Conservation (phyloP, 2,888 invertebrate species). For the Congeria kusceri region DNA sequence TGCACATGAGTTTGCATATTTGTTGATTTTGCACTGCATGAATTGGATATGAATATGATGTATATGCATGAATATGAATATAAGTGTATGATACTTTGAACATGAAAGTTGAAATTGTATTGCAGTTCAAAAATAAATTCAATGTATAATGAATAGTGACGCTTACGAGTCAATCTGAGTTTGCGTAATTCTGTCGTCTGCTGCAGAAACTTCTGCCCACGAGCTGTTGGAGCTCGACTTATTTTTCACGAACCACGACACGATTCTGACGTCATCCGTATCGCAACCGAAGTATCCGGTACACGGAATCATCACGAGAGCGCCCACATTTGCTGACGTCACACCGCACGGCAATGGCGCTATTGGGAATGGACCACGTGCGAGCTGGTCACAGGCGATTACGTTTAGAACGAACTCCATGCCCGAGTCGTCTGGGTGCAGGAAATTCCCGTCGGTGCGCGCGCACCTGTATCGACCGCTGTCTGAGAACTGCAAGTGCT, state of each 20-base stretch:
- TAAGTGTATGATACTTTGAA: too few species aligned
- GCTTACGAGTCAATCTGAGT: neutral
- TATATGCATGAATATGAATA: too few species aligned
- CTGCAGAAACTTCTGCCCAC: neutral
- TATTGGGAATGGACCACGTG: constrained; percentile 50
- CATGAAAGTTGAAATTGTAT: too few species aligned
- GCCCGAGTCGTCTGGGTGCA: too few species aligned
- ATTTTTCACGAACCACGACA: constrained; percentile 45
- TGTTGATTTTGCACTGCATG: too few species aligned
- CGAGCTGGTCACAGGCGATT: constrained; percentile 41
- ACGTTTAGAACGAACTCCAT: constrained; percentile 20
- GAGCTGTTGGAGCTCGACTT: constrained; percentile 1
- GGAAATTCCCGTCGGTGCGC: neutral
- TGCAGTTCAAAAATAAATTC: too few species aligned
- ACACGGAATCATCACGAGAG: constrained; percentile 42
- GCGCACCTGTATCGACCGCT: constrained; percentile 11
- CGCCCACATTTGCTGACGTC: constrained; percentile 16
- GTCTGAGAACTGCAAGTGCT: constrained; percentile 9
- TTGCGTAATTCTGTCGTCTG: constrained; percentile 1
- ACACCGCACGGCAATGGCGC: constrained; percentile 44
- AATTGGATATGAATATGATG: too few species aligned
- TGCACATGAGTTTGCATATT: too few species aligned
- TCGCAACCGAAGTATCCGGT: constrained; percentile 53
- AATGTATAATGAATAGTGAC: too few species aligned
- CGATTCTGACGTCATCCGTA: constrained; percentile 25